Conservation (phyloP, 2,113 vertebrate genomes). For the Onychostruthus taczanowskii region DNA sequence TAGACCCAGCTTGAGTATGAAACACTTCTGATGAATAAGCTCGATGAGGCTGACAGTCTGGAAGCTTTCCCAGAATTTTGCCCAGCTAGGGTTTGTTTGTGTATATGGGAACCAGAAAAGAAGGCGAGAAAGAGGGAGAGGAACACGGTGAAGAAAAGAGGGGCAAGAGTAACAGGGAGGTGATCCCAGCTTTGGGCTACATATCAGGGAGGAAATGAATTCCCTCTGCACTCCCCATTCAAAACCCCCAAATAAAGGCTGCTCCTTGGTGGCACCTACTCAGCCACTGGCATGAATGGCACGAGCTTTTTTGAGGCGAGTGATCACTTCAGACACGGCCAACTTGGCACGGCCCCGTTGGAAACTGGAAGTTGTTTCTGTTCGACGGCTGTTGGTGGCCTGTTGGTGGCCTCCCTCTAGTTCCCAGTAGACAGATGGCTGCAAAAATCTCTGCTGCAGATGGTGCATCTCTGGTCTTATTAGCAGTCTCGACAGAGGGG, state of each 20-base stretch:
- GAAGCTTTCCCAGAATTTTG: slow-evolving; percentile 50
- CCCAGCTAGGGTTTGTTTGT: slow-evolving; percentile 33
- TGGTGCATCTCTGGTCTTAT: slow-evolving; percentile 37
- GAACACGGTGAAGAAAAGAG: neutral
- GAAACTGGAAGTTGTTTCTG: neutral
- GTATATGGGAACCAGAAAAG: neutral
- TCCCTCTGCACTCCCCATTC: neutral
- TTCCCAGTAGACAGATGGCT: slow-evolving; percentile 54
- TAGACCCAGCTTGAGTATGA: slow-evolving; percentile 25
- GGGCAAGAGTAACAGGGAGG: neutral
- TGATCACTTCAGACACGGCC: neutral
- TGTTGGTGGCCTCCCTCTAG: slow-evolving; percentile 46
- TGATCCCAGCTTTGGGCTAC: neutral
- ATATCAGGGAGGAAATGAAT: neutral
- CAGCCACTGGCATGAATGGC: neutral
- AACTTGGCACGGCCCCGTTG: neutral
- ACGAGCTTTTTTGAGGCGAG: neutral
- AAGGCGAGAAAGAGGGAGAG: neutral
- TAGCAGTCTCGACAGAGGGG: slow-evolving; percentile 15
- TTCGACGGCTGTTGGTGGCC: slow-evolving; percentile 48
- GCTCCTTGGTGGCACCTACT: neutral
- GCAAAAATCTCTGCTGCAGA: slow-evolving; percentile 35
- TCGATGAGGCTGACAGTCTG: slow-evolving; percentile 46
- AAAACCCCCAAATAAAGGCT: neutral
- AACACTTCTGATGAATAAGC: slow-evolving; percentile 54